Percentiles rank a stretch among this genome's conserved stretches.
These are phyloP conservation scores for Peucedramus taeniatus DNA, from an alignment of 2,113 vertebrate species.

Conservation along the genomic window DNA sequence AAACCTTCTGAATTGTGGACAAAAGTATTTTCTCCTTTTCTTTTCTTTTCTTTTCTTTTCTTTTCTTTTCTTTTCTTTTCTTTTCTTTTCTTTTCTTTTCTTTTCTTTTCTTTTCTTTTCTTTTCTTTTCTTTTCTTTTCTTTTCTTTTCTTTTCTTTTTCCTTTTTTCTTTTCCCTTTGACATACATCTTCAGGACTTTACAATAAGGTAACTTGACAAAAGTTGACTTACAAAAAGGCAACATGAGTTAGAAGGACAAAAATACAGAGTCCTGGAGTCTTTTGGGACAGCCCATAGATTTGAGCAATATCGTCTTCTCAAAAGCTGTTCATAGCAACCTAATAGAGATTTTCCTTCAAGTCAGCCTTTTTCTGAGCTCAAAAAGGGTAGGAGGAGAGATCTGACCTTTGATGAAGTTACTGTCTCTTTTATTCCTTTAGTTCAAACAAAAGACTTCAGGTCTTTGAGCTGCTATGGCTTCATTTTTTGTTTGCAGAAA, in stretches of 20 bases:
- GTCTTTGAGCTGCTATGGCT: neutral
- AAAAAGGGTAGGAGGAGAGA: neutral
- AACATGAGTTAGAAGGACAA: neutral
- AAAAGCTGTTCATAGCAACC: neutral
- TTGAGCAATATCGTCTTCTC: neutral
- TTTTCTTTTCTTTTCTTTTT: neutral
- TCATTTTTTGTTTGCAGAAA: neutral
- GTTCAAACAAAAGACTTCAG: constrained; percentile 2
- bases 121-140: no score
- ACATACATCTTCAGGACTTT: neutral
- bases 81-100: no score
- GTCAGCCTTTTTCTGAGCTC: neutral
- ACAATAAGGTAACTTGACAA: neutral
- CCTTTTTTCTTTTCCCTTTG: accelerated
- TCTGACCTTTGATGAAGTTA: constrained; percentile 8
- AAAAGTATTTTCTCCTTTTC: neutral
- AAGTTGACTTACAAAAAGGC: neutral
- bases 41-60: neutral
- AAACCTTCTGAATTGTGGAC: neutral
- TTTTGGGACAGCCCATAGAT: neutral
- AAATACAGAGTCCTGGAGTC: neutral
- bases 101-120: no score
- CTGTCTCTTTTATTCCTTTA: neutral
- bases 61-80: no score
- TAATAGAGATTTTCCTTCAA: neutral